Evolutionary conservation across 2,113 vertebrate species (phyloP).

Genomic region (Ornithorhynchus anatinus): DNA sequence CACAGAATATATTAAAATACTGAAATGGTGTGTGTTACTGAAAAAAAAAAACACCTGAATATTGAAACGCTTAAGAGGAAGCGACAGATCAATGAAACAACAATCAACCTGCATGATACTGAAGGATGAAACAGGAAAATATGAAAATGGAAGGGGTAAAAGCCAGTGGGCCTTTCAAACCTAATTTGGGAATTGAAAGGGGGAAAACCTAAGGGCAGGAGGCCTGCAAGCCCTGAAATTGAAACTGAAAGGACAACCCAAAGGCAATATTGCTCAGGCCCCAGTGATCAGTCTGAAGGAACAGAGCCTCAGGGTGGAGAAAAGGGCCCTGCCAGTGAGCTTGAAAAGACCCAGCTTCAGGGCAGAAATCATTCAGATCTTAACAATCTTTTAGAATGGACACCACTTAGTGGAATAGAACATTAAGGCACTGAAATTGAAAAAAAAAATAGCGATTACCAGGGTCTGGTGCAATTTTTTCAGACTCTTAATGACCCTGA

Average conservation of each 20-base stretch:
- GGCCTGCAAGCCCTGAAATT: conserved; percentile 41
- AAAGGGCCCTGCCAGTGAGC: conserved; percentile 25
- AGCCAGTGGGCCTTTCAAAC: conserved; percentile 42
- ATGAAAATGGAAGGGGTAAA: conserved; percentile 29
- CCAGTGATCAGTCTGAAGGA: conserved; percentile 58
- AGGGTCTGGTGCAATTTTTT: neutral
- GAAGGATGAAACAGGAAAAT: conserved; percentile 22
- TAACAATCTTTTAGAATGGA: conserved; percentile 33
- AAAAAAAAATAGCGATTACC: conserved; percentile 35
- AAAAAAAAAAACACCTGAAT: neutral
- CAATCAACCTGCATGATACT: neutral
- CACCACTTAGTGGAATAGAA: neutral
- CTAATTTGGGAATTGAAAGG: conserved; percentile 38
- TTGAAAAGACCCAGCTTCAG: conserved; percentile 59
- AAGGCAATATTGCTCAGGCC: conserved; percentile 52
- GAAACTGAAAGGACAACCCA: conserved; percentile 57
- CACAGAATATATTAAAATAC: neutral
- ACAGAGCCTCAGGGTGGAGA: conserved; percentile 49
- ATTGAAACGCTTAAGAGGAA: conserved; percentile 13
- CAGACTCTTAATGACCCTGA: conserved; percentile 38
- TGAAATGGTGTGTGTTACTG: neutral
- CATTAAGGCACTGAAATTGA: conserved; percentile 20
- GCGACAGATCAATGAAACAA: conserved; percentile 5
- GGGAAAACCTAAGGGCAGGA: conserved; percentile 44
- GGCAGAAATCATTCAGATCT: conserved; percentile 45